Evolutionary conservation across 2,113 vertebrate genomes (phyloP).

Genomic region (Diadophis punctatus): DNA sequence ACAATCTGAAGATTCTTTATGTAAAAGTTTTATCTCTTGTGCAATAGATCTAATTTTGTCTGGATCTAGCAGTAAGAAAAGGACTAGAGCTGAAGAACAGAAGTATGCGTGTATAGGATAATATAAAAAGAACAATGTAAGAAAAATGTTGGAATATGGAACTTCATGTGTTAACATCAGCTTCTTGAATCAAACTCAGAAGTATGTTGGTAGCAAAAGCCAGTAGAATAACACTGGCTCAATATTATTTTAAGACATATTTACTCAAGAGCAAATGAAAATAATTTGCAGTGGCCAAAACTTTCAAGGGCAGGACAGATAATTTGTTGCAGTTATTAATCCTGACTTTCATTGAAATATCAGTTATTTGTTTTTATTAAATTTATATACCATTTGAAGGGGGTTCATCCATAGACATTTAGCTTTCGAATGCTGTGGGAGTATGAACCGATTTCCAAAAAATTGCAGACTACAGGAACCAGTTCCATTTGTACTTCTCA

Average conservation of each 20-base stretch:
- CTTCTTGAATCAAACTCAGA: background rate
- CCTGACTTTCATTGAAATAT: background rate
- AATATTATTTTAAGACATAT: background rate
- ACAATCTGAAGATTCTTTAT: background rate
- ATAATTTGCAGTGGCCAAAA: background rate
- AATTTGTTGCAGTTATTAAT: background rate
- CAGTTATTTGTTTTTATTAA: background rate
- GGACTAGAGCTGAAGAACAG: background rate
- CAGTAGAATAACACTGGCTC: background rate
- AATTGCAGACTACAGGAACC: too few relatives aligned
- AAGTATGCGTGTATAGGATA: background rate
- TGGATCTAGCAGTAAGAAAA: background rate
- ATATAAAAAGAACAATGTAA: background rate
- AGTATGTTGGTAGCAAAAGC: background rate
- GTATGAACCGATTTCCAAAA: too few relatives aligned
- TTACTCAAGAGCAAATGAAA: background rate
- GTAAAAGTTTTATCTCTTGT: background rate
- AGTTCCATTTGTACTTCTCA: too few relatives aligned
- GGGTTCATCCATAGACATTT: too few relatives aligned
- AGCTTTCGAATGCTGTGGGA: too few relatives aligned
- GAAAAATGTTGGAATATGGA: background rate
- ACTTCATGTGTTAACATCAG: background rate
- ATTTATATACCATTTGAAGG: too few relatives aligned
- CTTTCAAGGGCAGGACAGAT: background rate
- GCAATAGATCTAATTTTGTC: background rate